phyloP scores from a whole-genome alignment of 2,113 vertebrate genomes.

The Fukomys damarensis region DNA sequence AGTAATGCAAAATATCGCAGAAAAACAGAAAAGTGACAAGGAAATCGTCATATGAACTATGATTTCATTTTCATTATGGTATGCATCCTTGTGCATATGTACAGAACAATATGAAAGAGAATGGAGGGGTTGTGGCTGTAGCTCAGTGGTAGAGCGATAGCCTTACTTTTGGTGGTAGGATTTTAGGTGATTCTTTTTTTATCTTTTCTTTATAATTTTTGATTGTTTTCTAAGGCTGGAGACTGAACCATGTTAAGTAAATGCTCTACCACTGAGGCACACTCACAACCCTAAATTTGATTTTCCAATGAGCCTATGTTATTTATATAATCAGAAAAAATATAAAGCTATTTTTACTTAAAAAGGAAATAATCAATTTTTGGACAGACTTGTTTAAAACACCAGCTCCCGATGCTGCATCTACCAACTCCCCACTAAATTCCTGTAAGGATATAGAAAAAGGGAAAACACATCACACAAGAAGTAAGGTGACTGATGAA shows the following conservation, averaged over 20 bases:
- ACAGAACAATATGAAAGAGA: not conserved
- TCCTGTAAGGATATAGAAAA: not conserved
- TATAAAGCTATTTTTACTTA: not conserved
- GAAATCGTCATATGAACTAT: not conserved
- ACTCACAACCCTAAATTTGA: not conserved
- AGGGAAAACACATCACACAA: not conserved
- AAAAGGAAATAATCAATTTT: constrained; percentile 13
- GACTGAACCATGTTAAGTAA: not conserved
- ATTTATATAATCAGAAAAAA: not conserved
- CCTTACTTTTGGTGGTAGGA: not conserved
- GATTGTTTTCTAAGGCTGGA: not conserved
- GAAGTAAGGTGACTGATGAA: not conserved
- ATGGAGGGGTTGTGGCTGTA: not conserved
- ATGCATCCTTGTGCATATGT: not conserved
- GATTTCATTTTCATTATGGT: not conserved
- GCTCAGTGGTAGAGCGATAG: too few species aligned
- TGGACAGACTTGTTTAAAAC: constrained; percentile 27
- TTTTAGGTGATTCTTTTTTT: not conserved
- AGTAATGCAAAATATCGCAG: not conserved
- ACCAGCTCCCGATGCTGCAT: not conserved
- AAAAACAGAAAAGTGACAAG: not conserved
- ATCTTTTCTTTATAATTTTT: not conserved
- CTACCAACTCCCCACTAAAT: not conserved
- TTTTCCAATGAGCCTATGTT: not conserved
- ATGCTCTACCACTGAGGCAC: not conserved